Conservation (phyloP, 2,113 vertebrate genomes). For the Gracilinanus agilis region DNA sequence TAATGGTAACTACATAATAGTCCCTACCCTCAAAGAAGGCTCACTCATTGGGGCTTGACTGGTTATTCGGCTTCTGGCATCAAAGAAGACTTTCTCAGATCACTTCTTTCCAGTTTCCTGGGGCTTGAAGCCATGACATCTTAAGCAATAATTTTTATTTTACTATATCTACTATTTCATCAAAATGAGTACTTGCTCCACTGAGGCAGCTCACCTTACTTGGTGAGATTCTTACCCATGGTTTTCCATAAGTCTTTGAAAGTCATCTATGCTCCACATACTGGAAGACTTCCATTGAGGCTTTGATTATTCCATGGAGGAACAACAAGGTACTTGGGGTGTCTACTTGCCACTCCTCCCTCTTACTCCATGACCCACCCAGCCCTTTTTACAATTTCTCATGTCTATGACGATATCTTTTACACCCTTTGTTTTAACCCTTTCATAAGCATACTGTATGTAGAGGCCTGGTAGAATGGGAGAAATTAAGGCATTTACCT, state of each 20-base stretch:
- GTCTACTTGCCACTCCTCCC: neutral
- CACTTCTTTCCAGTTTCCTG: neutral
- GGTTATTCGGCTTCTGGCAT: neutral
- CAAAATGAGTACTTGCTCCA: neutral
- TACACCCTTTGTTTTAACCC: neutral
- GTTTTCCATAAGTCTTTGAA: neutral
- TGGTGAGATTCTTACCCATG: neutral
- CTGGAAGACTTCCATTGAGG: neutral
- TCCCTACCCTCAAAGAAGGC: neutral
- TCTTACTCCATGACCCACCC: neutral
- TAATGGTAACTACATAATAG: neutral
- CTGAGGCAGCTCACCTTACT: neutral
- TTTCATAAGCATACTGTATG: rapidly evolving
- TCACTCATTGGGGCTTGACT: neutral
- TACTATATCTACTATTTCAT: neutral
- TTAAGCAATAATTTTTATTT: neutral
- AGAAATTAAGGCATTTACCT: slow-evolving; percentile 69
- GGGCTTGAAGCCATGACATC: neutral
- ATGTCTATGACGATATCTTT: neutral
- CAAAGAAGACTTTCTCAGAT: neutral
- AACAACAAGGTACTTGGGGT: neutral
- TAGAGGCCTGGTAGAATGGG: neutral
- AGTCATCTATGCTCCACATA: neutral
- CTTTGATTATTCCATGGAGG: neutral
- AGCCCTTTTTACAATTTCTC: neutral